Conservation (phyloP, 1,140 invertebrate species). For the Drosophila pseudoobscura region DNA sequence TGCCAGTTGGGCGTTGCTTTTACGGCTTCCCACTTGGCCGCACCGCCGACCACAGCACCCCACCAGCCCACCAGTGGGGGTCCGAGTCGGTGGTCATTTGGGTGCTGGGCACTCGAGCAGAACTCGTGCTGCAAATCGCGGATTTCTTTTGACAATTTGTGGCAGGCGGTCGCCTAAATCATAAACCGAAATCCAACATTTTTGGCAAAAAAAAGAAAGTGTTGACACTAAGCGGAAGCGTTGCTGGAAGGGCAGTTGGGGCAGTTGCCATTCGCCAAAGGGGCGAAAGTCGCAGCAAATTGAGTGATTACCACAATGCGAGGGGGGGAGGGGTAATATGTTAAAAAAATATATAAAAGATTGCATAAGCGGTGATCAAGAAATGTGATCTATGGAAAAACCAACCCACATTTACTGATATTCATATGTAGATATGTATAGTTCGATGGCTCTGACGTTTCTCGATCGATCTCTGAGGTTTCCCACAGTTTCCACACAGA, state of each 20-base stretch:
- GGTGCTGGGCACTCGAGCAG: conserved; percentile 48
- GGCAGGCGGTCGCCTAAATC: conserved; percentile 55
- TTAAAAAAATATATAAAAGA: conserved; percentile 8
- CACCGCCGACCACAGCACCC: neutral
- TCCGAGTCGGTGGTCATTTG: conserved; percentile 24
- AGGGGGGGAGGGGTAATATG: neutral
- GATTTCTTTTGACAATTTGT: conserved; percentile 65
- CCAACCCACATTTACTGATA: neutral
- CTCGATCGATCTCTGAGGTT: conserved; percentile 4
- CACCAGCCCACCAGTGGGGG: neutral
- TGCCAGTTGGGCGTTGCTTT: conserved; percentile 31
- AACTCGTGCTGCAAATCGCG: conserved; percentile 44
- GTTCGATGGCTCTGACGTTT: neutral
- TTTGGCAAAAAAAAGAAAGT: conserved; percentile 65
- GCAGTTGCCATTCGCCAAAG: conserved; percentile 34
- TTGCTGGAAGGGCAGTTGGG: conserved; percentile 11
- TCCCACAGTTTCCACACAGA: conserved; percentile 12
- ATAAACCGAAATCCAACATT: conserved; percentile 42
- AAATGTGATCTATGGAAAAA: conserved; percentile 28
- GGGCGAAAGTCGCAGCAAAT: conserved; percentile 62
- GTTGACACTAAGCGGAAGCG: conserved; percentile 65
- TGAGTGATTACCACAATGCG: conserved; percentile 35
- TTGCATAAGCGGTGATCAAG: conserved; percentile 25
- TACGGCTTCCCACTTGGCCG: conserved; percentile 61
- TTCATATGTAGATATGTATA: neutral